Evolutionary conservation across 2,888 invertebrate genomes (phyloP), one percentile per base, ranked within the genome.

Genomic region (Syrphus vitripennis): DNA sequence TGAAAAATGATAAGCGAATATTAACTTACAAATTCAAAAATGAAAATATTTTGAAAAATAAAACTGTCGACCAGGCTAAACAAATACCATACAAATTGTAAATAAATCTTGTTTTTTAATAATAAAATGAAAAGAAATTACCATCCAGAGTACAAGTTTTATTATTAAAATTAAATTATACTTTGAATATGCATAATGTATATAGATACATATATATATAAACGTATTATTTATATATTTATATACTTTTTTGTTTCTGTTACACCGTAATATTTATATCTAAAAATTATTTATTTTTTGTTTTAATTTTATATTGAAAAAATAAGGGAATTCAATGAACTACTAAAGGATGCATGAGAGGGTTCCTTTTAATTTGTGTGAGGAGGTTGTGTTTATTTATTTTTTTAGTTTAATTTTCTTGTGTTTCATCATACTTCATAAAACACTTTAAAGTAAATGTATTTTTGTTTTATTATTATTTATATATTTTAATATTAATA

Each of bases 111-210:
- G 19, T 42, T n/a, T n/a, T n/a, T n/a, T n/a, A n/a, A 59, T 24
- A 65, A 50, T 69, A 34, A 82, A 75, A 75, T 82, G 21, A 87
- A 74, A 87, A 86, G 69, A 82, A 77, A 82, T 63, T 70, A 74
- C 69, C 74, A 74, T 86, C 70, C 74, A 78, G 72, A 86, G 69
- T 87, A 87, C 86, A 87, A 82, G 82, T 82, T 87, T 87, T 87
- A 87, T 84, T 83, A 75, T 70, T 82, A 87, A 78, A 82, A 82
- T 78, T 87, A 70, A 81, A 77, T 86, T 63, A 76, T 72, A 63
- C 55, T 55, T 63, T 65, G 16, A 45, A 67, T 75, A 71, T 57
- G 24, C 34, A 69, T 77, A 67, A 69, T 37, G 21, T 70, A 31
- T 69, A 45, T 65, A 31, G 29, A 29, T 42, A 65, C 53, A 65